Conservation (phyloP, 2,797 vertebrate species). For the Myotis findleyi region DNA sequence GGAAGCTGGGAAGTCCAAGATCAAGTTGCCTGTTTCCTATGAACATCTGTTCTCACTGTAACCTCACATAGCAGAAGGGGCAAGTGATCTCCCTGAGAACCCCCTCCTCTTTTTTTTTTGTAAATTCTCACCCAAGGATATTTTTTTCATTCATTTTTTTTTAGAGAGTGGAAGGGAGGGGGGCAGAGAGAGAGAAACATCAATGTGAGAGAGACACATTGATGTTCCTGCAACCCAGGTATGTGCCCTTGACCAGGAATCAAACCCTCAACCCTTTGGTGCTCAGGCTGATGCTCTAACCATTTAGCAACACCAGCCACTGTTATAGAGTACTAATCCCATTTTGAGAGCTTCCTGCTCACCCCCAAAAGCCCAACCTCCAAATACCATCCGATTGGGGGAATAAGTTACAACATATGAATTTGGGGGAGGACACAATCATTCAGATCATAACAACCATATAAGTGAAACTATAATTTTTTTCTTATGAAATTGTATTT, state of each 20-base stretch:
- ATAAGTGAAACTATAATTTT: not conserved
- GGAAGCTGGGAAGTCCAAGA: not conserved
- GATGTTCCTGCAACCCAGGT: not conserved
- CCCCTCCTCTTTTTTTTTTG: not conserved
- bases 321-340: not conserved
- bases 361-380: not conserved
- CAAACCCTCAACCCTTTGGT: not conserved
- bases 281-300: not conserved
- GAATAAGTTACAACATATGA: not conserved
- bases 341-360: not conserved
- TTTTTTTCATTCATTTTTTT: not conserved
- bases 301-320: not conserved
- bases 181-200: not conserved
- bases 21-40: not conserved
- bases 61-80: not conserved
- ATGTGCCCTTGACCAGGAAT: not conserved
- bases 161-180: not conserved
- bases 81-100: not conserved
- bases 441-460: not conserved
- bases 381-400: not conserved
- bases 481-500: constrained; percentile 36
- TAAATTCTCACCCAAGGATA: not conserved
- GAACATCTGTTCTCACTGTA: not conserved
- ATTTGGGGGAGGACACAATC: not conserved
- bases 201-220: not conserved